These are phyloP conservation scores for Labeo catla DNA, from an alignment of 2,113 vertebrate genomes.

Conservation along the genomic window DNA sequence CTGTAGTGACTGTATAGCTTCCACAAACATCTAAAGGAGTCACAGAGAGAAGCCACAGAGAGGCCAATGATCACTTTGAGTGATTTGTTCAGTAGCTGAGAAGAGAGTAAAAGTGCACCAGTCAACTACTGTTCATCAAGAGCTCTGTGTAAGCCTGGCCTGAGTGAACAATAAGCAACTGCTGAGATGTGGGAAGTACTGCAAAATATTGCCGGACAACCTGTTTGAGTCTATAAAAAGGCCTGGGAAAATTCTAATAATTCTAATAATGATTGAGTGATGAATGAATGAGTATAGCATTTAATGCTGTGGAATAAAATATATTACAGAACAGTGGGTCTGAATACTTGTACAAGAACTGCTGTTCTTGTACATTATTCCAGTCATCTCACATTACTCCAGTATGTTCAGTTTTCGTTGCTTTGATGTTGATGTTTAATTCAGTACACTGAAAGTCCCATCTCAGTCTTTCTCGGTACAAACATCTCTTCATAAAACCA, in stretches of 20 bases:
- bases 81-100: slow-evolving; percentile 2
- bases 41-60: neutral
- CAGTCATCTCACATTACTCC: slow-evolving; percentile 3
- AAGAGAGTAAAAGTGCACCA: neutral
- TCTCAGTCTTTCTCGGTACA: slow-evolving; percentile 18
- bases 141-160: neutral
- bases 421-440: slow-evolving; percentile 24
- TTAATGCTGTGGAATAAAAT: neutral
- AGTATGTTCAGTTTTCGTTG: neutral
- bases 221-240: neutral
- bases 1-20: neutral
- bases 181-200: neutral
- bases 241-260: neutral
- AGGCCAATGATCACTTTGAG: neutral
- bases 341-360: neutral
- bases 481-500: slow-evolving; percentile 39
- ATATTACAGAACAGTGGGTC: neutral
- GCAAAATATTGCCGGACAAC: neutral
- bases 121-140: neutral
- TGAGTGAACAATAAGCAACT: neutral
- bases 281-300: no score
- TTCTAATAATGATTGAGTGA: no score
- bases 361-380: neutral
- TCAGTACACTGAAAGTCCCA: neutral
- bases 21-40: neutral